Evolutionary conservation across 1,140 invertebrate genomes (phyloP).

Genomic region (Fopius arisanus): DNA sequence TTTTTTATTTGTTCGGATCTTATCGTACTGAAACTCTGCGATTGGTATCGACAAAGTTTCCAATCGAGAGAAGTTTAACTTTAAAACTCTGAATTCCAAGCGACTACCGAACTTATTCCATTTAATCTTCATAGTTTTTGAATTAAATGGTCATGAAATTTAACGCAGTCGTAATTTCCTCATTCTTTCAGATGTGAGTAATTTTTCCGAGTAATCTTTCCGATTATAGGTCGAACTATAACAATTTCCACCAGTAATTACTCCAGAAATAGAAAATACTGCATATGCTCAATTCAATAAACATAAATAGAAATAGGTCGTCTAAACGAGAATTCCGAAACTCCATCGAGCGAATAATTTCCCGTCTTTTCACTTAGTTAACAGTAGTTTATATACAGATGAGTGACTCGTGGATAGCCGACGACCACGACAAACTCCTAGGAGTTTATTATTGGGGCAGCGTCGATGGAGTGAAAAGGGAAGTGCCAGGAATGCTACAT

Average conservation of each 20-base stretch:
- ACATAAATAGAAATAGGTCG: background rate
- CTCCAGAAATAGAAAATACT: too few relatives aligned
- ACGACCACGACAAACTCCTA: background rate
- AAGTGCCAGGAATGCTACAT: background rate
- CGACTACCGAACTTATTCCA: background rate
- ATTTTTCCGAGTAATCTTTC: too few relatives aligned
- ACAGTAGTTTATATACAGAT: background rate
- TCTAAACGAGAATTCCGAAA: background rate
- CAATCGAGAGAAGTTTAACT: background rate
- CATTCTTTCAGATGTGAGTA: too few relatives aligned
- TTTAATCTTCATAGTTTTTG: background rate
- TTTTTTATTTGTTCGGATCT: background rate
- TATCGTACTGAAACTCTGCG: background rate
- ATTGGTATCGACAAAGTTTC: background rate
- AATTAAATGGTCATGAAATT: background rate
- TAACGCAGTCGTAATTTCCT: too few relatives aligned
- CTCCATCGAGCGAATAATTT: background rate
- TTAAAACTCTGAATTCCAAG: background rate
- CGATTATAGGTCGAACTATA: too few relatives aligned
- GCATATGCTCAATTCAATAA: background rate
- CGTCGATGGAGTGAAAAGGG: background rate
- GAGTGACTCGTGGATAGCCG: background rate
- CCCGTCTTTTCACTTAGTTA: constrained; percentile 1
- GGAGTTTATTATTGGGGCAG: background rate
- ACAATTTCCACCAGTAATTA: too few relatives aligned